Evolutionary conservation across 2,888 invertebrate species (phyloP).

Genomic region (Lithophane ornitopus): DNA sequence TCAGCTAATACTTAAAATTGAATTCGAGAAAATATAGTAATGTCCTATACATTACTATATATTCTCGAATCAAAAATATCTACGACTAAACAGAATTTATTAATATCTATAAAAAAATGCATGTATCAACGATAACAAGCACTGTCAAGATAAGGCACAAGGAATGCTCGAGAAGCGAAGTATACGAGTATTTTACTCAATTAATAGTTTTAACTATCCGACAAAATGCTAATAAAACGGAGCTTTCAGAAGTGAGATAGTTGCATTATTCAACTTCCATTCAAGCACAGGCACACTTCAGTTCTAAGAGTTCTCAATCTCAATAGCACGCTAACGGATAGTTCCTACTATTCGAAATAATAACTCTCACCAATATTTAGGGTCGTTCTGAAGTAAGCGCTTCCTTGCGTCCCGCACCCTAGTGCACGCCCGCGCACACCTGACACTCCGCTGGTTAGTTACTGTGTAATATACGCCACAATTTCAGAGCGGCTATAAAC

Average conservation of each 20-base stretch:
- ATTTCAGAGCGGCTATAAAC: constrained; percentile 16
- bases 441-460: not conserved
- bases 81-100: constrained; percentile 6
- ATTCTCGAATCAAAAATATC: not conserved
- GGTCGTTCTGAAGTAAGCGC: not conserved
- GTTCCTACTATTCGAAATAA: constrained; percentile 34
- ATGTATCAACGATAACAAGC: constrained; percentile 49
- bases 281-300: not conserved
- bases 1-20: constrained; percentile 15
- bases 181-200: constrained; percentile 66
- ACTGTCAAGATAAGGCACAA: constrained; percentile 83
- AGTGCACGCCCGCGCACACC: not conserved
- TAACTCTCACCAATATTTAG: constrained; percentile 19
- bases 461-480: not conserved
- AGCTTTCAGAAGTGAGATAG: not conserved
- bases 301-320: constrained; percentile 8
- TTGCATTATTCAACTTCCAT: not conserved
- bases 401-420: not conserved
- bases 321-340: constrained; percentile 18
- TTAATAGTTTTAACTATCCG: constrained; percentile 35
- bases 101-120: constrained; percentile 30
- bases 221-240: constrained; percentile 18
- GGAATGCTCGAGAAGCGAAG: constrained; percentile 86
- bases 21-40: constrained; percentile 3
- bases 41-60: not conserved